These are phyloP conservation scores for Apodemus agrarius DNA, from an alignment of 2,797 vertebrate genomes.

Conservation along the genomic window DNA sequence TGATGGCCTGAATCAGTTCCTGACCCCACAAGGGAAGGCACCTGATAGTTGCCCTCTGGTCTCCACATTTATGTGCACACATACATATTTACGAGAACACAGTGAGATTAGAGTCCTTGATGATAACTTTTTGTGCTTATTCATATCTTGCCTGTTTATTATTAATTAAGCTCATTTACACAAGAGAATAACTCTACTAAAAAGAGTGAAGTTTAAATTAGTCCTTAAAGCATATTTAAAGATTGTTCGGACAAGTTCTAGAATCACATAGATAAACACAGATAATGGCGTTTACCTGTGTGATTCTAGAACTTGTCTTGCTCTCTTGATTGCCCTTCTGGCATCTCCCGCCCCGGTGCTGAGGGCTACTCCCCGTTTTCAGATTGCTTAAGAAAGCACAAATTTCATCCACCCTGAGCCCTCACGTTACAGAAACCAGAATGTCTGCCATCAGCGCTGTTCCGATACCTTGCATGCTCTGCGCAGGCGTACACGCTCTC, in stretches of 20 bases:
- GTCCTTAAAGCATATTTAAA: not conserved
- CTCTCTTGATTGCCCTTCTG: not conserved
- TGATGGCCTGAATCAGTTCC: not conserved
- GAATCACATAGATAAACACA: no score
- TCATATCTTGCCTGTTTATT: constrained; percentile 35
- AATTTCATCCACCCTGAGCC: constrained; percentile 11
- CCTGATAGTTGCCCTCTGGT: not conserved
- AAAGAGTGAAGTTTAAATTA: not conserved
- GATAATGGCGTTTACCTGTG: not conserved
- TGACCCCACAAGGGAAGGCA: not conserved
- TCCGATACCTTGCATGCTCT: not conserved
- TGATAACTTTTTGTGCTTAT: not conserved
- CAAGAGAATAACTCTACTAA: not conserved
- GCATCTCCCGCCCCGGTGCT: not conserved
- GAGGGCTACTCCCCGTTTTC: not conserved
- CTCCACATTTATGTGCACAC: not conserved
- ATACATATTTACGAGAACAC: not conserved
- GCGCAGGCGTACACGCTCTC: not conserved
- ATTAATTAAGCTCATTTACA: constrained; percentile 7
- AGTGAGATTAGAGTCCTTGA: not conserved
- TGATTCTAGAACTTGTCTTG: constrained; percentile 1
- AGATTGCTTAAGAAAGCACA: not conserved
- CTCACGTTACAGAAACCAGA: not conserved
- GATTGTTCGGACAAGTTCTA: not conserved
- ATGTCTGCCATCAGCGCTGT: not conserved